Conservation (phyloP, 2,888 invertebrate species). For the Liopterus haemorrhoidalis region DNA sequence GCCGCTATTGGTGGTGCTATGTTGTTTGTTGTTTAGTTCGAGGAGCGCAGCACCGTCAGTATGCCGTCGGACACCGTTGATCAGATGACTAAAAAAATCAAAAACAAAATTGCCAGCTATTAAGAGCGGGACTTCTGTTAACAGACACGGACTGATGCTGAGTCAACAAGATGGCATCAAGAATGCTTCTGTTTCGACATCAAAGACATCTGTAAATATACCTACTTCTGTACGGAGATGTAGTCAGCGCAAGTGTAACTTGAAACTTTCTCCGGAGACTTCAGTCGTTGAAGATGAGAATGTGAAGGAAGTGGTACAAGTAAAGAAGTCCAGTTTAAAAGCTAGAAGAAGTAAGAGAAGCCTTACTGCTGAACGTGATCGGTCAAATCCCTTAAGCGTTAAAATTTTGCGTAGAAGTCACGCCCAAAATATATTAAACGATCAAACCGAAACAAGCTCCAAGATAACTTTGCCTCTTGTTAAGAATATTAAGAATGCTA, state of each 20-base stretch:
- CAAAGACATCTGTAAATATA: slow-evolving; percentile 6
- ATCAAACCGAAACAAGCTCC: neutral
- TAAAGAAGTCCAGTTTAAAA: slow-evolving; percentile 22
- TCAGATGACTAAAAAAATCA: slow-evolving; percentile 32
- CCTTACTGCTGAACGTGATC: slow-evolving; percentile 41
- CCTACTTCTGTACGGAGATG: slow-evolving; percentile 33
- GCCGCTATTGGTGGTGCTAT: slow-evolving; percentile 8
- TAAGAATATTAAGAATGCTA: slow-evolving; percentile 7
- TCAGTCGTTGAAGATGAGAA: slow-evolving; percentile 31
- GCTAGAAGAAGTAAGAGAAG: slow-evolving; percentile 42
- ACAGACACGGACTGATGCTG: slow-evolving; percentile 38
- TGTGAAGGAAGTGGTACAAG: slow-evolving; percentile 27
- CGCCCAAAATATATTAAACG: slow-evolving; percentile 24
- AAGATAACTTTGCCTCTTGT: slow-evolving; percentile 18
- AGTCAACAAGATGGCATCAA: slow-evolving; percentile 35
- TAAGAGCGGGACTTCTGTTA: slow-evolving; percentile 35
- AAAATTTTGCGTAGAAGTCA: slow-evolving; percentile 41
- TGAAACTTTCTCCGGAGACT: slow-evolving; percentile 26
- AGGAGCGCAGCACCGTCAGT: slow-evolving; percentile 35
- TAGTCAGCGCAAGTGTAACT: slow-evolving; percentile 35
- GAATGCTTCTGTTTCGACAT: slow-evolving; percentile 21
- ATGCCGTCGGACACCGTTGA: slow-evolving; percentile 36
- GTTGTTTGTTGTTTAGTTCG: slow-evolving; percentile 29
- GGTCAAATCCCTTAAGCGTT: slow-evolving; percentile 40
- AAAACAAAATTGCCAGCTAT: slow-evolving; percentile 34